Percentiles rank a stretch among this genome's conserved stretches.
Conservation (phyloP, 1,140 invertebrate genomes). For the Macrobrachium rosenbergii region DNA sequence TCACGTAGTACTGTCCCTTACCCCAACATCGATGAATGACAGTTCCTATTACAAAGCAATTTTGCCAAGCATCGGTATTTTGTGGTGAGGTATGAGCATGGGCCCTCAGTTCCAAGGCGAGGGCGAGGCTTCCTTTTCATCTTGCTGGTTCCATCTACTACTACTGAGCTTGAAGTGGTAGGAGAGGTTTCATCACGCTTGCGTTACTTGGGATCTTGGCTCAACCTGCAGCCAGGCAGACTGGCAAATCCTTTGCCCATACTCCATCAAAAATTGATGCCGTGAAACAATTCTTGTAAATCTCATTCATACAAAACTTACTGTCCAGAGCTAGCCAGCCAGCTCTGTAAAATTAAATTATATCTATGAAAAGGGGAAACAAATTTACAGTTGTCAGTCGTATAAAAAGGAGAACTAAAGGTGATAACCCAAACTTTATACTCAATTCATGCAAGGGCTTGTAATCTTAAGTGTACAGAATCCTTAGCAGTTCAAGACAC, state of each 20-base stretch:
- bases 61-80: not conserved
- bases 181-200: constrained; percentile 1
- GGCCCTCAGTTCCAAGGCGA: not conserved
- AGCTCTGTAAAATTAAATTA: constrained; percentile 40
- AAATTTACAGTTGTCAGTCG: not conserved
- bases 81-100: not conserved
- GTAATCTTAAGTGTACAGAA: too few relatives aligned
- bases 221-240: constrained; percentile 59
- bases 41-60: not conserved
- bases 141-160: constrained; percentile 19
- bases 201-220: constrained; percentile 24
- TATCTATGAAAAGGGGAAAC: constrained; percentile 2
- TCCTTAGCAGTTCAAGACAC: too few relatives aligned
- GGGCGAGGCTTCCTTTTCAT: not conserved
- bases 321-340: constrained; percentile 57
- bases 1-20: constrained; percentile 34
- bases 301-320: constrained; percentile 54
- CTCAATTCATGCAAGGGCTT: too few relatives aligned
- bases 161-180: not conserved
- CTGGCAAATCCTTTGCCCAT: constrained; percentile 20
- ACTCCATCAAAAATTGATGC: constrained; percentile 20
- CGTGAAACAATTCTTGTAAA: constrained; percentile 43
- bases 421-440: too few relatives aligned
- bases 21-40: not conserved
- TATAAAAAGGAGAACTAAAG: not conserved